Percentiles rank a stretch among this genome's conserved stretches.
These are phyloP conservation scores for Heliconius nattereri DNA, from an alignment of 1,140 invertebrate genomes.

Conservation along the genomic window DNA sequence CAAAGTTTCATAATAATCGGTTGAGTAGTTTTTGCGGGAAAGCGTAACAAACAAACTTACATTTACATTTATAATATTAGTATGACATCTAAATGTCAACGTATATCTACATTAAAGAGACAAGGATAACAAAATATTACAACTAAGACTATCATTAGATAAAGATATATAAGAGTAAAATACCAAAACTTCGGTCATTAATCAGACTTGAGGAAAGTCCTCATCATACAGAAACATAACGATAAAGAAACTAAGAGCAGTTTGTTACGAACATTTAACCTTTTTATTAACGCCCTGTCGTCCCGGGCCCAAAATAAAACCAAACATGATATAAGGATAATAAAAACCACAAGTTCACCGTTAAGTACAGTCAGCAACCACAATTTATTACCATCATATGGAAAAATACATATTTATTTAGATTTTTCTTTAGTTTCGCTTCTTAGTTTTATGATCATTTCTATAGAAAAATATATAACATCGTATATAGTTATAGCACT, in stretches of 20 bases:
- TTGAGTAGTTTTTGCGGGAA: too few species aligned
- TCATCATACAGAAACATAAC: constrained; percentile 2
- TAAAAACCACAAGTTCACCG: constrained; percentile 36
- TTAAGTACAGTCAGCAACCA: constrained; percentile 28
- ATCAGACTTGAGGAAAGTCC: constrained; percentile 1
- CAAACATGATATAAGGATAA: constrained; percentile 40
- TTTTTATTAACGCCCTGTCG: constrained; percentile 36
- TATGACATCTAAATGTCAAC: too few species aligned
- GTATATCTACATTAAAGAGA: too few species aligned
- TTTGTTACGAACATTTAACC: constrained; percentile 35
- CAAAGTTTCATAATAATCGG: too few species aligned
- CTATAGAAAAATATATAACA: background rate
- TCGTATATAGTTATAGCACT: background rate
- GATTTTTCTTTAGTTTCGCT: background rate
- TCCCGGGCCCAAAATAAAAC: constrained; percentile 36
- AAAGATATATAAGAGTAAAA: background rate
- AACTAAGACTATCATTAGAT: background rate
- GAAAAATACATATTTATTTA: background rate
- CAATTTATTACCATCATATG: background rate
- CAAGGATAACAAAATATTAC: too few species aligned
- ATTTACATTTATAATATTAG: too few species aligned
- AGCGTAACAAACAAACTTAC: too few species aligned
- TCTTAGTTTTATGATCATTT: background rate
- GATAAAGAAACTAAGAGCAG: constrained; percentile 21
- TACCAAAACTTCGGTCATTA: background rate